A percentile compares a stretch with the other conserved stretches of the same genome.
phyloP scores from a whole-genome alignment of 2,888 invertebrate genomes.

The Crioceris asparagi region DNA sequence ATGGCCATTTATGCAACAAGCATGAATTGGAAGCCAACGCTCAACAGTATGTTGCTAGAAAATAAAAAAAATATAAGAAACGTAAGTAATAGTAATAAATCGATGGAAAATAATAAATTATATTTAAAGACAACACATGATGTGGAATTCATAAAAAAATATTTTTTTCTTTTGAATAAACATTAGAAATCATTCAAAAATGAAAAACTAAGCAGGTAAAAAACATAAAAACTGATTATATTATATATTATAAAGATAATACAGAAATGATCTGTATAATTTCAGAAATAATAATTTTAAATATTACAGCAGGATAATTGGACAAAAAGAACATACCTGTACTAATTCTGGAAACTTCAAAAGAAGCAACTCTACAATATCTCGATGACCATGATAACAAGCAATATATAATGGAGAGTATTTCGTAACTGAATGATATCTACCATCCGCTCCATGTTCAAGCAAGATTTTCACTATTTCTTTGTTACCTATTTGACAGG shows the following conservation, averaged over 20 bases:
- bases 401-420: conserved; percentile 90
- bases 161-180: neutral
- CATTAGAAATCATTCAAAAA: neutral
- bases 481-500: conserved; percentile 75
- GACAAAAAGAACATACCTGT: conserved; percentile 48
- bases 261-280: neutral
- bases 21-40: conserved; percentile 86
- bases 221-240: neutral
- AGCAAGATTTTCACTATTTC: conserved; percentile 68
- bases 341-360: conserved; percentile 76
- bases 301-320: no score
- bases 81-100: no score
- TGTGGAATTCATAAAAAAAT: neutral
- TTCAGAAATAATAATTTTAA: no score
- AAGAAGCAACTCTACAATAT: conserved; percentile 65
- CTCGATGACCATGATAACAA: conserved; percentile 72
- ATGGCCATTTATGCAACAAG: conserved; percentile 84
- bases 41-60: conserved; percentile 75
- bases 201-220: neutral
- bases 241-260: neutral
- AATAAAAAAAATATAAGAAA: no score
- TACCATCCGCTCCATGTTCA: conserved; percentile 75
- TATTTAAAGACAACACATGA: no score
- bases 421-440: conserved; percentile 80
- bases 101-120: no score